Evolutionary conservation across 2,888 invertebrate genomes (phyloP).

Genomic region (Theretra japonica): DNA sequence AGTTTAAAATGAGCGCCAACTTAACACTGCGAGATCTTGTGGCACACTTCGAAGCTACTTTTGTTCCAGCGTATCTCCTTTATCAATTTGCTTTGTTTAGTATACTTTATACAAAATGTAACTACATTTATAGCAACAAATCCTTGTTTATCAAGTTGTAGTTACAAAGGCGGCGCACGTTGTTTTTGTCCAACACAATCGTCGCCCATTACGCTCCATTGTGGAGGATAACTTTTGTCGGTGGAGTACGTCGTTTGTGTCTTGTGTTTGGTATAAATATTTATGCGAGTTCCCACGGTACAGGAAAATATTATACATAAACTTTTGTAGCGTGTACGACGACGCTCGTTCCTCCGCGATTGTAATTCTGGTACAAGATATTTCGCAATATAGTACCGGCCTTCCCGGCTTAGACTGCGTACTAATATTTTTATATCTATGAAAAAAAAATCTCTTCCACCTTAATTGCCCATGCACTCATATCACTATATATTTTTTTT

Average conservation of each 20-base stretch:
- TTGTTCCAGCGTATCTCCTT: neutral
- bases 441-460: no score
- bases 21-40: neutral
- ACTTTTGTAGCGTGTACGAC: neutral
- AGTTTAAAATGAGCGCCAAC: no score
- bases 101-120: slow-evolving; percentile 2
- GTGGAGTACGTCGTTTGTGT: slow-evolving; percentile 16
- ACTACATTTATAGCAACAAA: neutral
- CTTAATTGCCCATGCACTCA: no score
- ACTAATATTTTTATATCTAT: no score
- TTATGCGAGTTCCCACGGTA: slow-evolving; percentile 20
- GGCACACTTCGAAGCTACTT: neutral
- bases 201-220: slow-evolving; percentile 22
- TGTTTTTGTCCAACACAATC: slow-evolving; percentile 23
- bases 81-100: neutral
- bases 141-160: slow-evolving; percentile 16
- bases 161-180: slow-evolving; percentile 18
- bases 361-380: neutral
- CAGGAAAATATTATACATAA: slow-evolving; percentile 19
- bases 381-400: neutral
- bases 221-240: slow-evolving; percentile 26
- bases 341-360: neutral
- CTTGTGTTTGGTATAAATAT: slow-evolving; percentile 22
- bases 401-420: neutral
- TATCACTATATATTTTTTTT: no score